These are phyloP conservation scores for Spilogale gracilis DNA, from an alignment of 2,113 vertebrate species.

Conservation along the genomic window DNA sequence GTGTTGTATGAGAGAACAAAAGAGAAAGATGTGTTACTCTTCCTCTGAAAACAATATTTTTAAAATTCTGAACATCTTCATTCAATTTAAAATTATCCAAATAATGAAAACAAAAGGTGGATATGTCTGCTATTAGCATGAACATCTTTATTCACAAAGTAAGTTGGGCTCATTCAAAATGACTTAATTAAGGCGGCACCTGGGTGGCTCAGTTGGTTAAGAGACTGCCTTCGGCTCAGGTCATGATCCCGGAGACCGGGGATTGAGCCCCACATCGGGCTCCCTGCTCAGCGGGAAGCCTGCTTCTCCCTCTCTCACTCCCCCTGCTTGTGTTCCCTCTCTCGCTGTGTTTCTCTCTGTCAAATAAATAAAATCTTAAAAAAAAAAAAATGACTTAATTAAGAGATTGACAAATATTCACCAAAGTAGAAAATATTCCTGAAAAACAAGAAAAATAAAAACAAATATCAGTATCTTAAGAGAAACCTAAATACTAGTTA, in stretches of 20 bases:
- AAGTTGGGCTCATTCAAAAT: background rate
- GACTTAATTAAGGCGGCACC: background rate
- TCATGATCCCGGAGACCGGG: no score
- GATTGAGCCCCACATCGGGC: no score
- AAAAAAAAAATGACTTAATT: background rate
- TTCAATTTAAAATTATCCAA: constrained; percentile 33
- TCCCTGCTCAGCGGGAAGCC: no score
- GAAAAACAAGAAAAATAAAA: constrained; percentile 40
- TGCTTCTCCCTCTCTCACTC: no score
- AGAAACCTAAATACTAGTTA: constrained; percentile 16
- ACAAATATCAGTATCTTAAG: background rate
- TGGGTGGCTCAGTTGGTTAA: no score
- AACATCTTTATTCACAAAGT: constrained; percentile 22
- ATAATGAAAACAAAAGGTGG: constrained; percentile 50
- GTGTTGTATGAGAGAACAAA: background rate
- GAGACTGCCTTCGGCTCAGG: no score
- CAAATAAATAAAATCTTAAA: no score
- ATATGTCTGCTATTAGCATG: background rate
- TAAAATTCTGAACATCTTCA: constrained; percentile 11
- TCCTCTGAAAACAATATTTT: constrained; percentile 49
- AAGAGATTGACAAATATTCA: constrained; percentile 11
- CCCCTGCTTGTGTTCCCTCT: no score
- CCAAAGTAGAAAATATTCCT: background rate
- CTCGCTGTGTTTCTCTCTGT: no score
- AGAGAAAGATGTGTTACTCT: constrained; percentile 14